Percentiles rank a stretch among this genome's conserved stretches.
Evolutionary conservation across 2,113 vertebrate species (phyloP).

Genomic region (Neotoma lepida): DNA sequence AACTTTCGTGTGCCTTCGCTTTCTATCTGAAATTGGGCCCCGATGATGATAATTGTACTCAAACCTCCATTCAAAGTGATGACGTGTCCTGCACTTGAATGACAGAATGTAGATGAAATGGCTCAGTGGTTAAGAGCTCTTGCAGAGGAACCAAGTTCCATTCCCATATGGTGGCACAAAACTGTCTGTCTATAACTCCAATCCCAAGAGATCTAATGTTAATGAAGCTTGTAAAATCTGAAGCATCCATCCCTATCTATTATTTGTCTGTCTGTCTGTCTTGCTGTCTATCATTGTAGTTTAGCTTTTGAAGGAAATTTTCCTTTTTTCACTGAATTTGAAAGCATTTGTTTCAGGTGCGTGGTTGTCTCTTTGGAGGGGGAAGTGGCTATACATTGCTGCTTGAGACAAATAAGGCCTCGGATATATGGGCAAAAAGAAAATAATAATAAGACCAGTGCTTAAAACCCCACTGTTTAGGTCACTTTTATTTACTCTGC

Average conservation of each 20-base stretch:
- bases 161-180: not conserved
- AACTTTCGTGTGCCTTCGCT: slow-evolving; percentile 2
- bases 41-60: slow-evolving; percentile 41
- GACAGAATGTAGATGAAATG: slow-evolving; percentile 57
- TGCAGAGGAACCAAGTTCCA: not conserved
- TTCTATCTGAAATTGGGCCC: not conserved
- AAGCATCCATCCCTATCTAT: not conserved
- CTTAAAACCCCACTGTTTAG: not conserved
- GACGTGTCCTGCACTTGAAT: slow-evolving; percentile 13
- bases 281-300: not conserved
- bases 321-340: slow-evolving; percentile 1
- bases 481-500: slow-evolving; percentile 46
- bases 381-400: not conserved
- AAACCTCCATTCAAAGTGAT: slow-evolving; percentile 4
- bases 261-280: no score
- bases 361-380: not conserved
- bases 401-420: not conserved
- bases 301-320: slow-evolving; percentile 13
- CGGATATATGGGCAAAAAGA: not conserved
- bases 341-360: not conserved
- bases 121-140: not conserved
- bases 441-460: not conserved
- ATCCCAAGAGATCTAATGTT: not conserved
- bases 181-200: not conserved
- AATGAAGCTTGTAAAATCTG: slow-evolving; percentile 65